These are phyloP conservation scores for Cepaea hortensis DNA, from an alignment of 2,888 invertebrate species.

Conservation along the genomic window DNA sequence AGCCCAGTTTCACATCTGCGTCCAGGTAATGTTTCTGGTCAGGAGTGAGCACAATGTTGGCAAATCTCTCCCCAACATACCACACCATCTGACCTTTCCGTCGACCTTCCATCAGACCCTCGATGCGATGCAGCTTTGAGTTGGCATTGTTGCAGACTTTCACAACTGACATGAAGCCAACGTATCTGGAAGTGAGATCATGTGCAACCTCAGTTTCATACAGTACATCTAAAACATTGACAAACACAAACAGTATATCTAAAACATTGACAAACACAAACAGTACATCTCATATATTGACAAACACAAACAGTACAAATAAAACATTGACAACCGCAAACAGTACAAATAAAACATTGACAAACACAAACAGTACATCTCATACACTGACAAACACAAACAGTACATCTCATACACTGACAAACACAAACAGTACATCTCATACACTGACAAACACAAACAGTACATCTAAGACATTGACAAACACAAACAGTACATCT, in stretches of 20 bases:
- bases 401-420: no score
- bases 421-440: no score
- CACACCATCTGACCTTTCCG: slow-evolving; percentile 33
- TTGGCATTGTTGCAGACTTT: slow-evolving; percentile 44
- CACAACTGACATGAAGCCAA: slow-evolving; percentile 50
- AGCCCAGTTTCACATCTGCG: slow-evolving; percentile 32
- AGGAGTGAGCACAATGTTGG: slow-evolving; percentile 39
- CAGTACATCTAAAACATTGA: not conserved
- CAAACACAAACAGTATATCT: not conserved
- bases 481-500: no score
- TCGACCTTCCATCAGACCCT: slow-evolving; percentile 8
- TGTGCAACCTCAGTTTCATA: not conserved
- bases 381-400: no score
- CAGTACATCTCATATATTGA: no score
- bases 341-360: no score
- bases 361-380: no score
- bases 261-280: no score
- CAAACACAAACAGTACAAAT: no score
- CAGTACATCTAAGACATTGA: no score
- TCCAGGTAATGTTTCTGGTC: slow-evolving; percentile 29
- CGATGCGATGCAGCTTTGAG: slow-evolving; percentile 33
- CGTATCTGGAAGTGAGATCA: slow-evolving; percentile 30
- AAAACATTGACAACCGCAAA: no score
- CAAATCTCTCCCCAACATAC: slow-evolving; percentile 28
- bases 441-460: no score